These are phyloP conservation scores for Tetragnatha versicolor DNA, from an alignment of 1,140 invertebrate genomes.

Conservation along the genomic window DNA sequence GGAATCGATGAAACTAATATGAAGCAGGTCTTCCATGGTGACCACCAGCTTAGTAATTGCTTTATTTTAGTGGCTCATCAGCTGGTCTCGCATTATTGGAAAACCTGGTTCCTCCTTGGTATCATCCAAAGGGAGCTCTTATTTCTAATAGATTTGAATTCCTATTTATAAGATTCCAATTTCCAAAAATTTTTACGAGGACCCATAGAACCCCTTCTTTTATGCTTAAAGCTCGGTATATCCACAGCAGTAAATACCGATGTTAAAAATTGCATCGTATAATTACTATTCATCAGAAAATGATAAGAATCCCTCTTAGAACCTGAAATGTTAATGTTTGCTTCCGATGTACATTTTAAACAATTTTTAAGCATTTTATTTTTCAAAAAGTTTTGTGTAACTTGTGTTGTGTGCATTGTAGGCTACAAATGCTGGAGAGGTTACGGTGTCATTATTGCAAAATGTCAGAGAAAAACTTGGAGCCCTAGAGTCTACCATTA, in stretches of 20 bases:
- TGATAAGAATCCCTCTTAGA: not conserved
- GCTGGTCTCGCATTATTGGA: too few species aligned
- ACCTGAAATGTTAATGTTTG: not conserved
- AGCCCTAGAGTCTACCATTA: constrained; percentile 12
- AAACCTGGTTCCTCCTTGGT: too few species aligned
- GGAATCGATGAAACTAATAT: too few species aligned
- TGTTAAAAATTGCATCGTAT: not conserved
- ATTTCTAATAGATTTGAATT: too few species aligned
- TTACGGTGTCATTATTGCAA: constrained; percentile 1
- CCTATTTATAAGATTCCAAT: too few species aligned
- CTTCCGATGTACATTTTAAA: not conserved
- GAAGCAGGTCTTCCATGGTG: too few species aligned
- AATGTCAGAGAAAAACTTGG: constrained; percentile 3
- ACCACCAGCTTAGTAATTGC: too few species aligned
- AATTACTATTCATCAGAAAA: not conserved
- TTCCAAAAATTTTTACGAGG: too few species aligned
- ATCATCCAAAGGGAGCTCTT: too few species aligned
- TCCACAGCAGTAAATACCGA: not conserved
- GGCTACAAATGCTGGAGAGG: constrained; percentile 46
- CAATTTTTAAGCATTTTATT: not conserved
- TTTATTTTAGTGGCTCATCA: too few species aligned
- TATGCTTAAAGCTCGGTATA: too few species aligned
- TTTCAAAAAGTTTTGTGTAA: not conserved
- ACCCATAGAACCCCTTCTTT: too few species aligned
- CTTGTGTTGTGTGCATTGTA: not conserved